These are phyloP conservation scores for Hemitrygon akajei DNA, from an alignment of 2,797 vertebrate genomes.

Conservation along the genomic window DNA sequence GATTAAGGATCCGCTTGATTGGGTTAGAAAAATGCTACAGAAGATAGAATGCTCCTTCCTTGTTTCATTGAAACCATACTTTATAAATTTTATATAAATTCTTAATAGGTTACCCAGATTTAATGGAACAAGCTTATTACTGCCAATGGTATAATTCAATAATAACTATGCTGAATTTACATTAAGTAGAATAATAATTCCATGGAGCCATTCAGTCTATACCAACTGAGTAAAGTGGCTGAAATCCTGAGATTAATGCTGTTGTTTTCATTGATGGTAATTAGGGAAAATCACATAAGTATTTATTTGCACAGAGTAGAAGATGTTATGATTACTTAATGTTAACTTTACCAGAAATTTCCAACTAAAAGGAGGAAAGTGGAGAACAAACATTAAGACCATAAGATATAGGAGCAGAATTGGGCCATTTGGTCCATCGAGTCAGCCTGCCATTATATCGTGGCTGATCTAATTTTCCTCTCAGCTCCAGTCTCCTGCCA, in stretches of 20 bases:
- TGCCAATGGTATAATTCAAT: neutral
- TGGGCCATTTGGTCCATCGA: no score
- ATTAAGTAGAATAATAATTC: neutral
- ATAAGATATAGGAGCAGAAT: no score
- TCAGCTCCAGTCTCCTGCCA: no score
- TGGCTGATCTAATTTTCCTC: no score
- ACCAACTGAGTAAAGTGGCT: neutral
- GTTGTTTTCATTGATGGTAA: neutral
- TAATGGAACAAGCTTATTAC: neutral
- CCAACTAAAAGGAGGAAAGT: neutral
- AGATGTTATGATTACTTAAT: neutral
- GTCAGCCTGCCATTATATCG: no score
- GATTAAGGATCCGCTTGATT: neutral
- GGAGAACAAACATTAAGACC: neutral
- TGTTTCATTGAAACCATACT: neutral
- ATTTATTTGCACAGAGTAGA: neutral
- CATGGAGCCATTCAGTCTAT: neutral
- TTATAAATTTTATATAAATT: neutral
- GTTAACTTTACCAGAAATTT: neutral
- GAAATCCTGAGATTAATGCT: neutral
- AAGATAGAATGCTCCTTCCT: neutral
- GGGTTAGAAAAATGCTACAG: neutral
- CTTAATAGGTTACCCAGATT: neutral
- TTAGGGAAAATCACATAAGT: no score
- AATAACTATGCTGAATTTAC: neutral